Evolutionary conservation across 2,113 vertebrate genomes (phyloP).

Genomic region (Leiothrix lutea): DNA sequence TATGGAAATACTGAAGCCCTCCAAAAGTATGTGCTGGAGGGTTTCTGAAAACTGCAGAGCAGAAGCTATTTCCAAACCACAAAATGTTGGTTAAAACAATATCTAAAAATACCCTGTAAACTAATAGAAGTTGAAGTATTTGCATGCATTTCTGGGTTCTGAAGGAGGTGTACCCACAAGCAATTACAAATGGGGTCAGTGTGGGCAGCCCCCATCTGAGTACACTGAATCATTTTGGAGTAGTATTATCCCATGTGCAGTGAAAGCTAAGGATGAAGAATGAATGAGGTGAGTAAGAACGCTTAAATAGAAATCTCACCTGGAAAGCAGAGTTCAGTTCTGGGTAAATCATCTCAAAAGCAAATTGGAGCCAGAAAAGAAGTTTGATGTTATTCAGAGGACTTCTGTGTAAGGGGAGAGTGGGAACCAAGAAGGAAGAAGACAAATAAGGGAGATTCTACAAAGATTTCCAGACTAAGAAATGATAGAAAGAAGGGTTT

Average conservation of each 20-base stretch:
- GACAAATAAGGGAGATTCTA: not conserved
- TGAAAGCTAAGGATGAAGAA: not conserved
- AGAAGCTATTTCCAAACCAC: slow-evolving; percentile 5
- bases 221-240: not conserved
- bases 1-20: not conserved
- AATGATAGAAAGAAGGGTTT: not conserved
- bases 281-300: not conserved
- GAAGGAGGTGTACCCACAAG: not conserved
- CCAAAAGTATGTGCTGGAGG: not conserved
- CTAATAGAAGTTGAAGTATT: not conserved
- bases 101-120: not conserved
- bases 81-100: slow-evolving; percentile 1
- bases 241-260: not conserved
- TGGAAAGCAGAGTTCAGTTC: slow-evolving; percentile 3
- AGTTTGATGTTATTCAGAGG: not conserved
- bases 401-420: not conserved
- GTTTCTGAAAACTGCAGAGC: not conserved
- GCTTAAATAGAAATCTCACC: not conserved
- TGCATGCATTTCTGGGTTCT: not conserved
- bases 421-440: not conserved
- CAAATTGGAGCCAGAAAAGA: not conserved
- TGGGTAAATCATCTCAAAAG: not conserved
- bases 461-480: not conserved
- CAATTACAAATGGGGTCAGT: not conserved
- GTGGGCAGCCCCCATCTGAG: not conserved